These are phyloP conservation scores for Callipepla californica DNA, from an alignment of 2,113 vertebrate species.

Conservation along the genomic window DNA sequence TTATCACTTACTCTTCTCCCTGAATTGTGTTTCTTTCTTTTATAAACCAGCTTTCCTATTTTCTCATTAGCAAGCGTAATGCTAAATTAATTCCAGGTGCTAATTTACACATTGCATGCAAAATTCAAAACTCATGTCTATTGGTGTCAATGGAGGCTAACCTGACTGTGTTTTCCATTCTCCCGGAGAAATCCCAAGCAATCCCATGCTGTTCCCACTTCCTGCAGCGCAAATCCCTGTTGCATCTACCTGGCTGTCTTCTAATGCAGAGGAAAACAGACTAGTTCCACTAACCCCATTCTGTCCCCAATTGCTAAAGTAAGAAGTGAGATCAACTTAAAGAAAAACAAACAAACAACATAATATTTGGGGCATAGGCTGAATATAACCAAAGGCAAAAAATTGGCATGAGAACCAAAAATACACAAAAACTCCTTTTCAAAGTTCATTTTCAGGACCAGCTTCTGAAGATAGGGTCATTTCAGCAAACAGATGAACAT, in stretches of 20 bases:
- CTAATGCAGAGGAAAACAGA: neutral
- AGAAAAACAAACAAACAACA: neutral
- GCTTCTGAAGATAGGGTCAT: neutral
- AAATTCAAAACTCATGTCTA: neutral
- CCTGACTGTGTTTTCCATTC: neutral
- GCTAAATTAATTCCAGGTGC: conserved; percentile 58
- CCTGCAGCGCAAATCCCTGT: neutral
- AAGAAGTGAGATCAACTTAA: neutral
- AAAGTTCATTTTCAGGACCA: conserved; percentile 2
- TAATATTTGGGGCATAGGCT: neutral
- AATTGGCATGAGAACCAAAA: neutral
- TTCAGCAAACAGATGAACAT: neutral
- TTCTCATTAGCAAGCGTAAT: conserved; percentile 66
- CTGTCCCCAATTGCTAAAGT: neutral
- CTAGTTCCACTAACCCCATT: conserved; percentile 38
- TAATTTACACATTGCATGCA: conserved; percentile 32
- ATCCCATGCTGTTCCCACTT: neutral
- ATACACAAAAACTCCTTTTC: neutral
- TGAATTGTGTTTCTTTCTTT: conserved; percentile 63
- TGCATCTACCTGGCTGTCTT: neutral
- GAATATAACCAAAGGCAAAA: neutral
- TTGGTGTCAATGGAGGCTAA: neutral
- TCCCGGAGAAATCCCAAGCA: neutral
- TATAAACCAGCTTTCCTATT: conserved; percentile 40
- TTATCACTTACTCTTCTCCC: conserved; percentile 34